Conservation (phyloP, 2,797 vertebrate genomes). For the Sebastiscus albofasciatus region DNA sequence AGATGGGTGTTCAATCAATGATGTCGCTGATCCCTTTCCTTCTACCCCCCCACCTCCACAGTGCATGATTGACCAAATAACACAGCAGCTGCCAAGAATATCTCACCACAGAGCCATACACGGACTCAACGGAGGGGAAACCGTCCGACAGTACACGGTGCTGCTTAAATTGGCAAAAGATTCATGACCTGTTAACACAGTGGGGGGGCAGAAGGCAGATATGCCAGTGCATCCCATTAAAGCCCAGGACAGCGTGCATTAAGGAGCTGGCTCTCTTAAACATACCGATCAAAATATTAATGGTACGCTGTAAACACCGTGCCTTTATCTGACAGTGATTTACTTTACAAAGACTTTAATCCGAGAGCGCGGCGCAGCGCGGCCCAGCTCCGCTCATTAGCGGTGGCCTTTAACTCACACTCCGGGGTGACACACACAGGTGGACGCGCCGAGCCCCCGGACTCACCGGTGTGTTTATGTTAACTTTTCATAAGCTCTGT, state of each 20-base stretch:
- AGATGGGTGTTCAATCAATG: conserved; percentile 80
- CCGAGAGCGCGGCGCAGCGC: conserved; percentile 79
- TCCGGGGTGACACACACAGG: conserved; percentile 86
- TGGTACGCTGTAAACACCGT: conserved; percentile 85
- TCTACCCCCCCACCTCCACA: neutral
- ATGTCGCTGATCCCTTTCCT: conserved; percentile 68
- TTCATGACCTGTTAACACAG: conserved; percentile 88
- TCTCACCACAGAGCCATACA: conserved; percentile 41
- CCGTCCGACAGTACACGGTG: conserved; percentile 1
- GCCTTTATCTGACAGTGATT: conserved; percentile 90
- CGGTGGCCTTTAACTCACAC: conserved; percentile 89
- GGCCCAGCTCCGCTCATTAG: conserved; percentile 84
- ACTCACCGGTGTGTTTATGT: conserved; percentile 89
- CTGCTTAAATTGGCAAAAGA: conserved; percentile 77
- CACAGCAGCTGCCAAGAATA: conserved; percentile 79
- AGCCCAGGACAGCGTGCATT: conserved; percentile 87
- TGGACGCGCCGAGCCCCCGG: conserved; percentile 84
- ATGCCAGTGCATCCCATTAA: conserved; percentile 80
- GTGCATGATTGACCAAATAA: conserved; percentile 72
- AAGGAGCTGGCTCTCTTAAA: conserved; percentile 91
- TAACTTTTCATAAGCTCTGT: conserved; percentile 93
- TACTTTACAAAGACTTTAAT: conserved; percentile 89
- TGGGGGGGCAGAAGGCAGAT: conserved; percentile 78
- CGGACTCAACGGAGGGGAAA: conserved; percentile 49
- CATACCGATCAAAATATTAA: conserved; percentile 93